Conservation (phyloP, 2,888 invertebrate species). For the Ophonus ardosiacus region DNA sequence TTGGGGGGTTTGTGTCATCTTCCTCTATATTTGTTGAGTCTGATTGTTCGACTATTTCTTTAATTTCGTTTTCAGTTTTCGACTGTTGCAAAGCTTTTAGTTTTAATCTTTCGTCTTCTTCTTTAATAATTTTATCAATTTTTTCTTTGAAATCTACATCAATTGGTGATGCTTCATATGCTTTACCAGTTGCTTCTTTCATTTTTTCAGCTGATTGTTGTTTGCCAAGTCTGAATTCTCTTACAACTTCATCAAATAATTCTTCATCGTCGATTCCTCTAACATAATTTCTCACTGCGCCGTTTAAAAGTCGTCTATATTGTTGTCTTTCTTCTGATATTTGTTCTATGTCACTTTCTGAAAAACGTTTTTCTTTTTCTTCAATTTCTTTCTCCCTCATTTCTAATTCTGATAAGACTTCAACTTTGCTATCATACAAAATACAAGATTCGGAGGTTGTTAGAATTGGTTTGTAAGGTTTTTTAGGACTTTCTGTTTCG, state of each 20-base stretch:
- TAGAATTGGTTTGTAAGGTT: constrained; percentile 12
- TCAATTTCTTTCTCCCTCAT: background rate
- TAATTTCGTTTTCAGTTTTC: background rate
- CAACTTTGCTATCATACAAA: background rate
- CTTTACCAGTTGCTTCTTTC: background rate
- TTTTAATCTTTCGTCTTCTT: background rate
- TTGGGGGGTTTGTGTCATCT: background rate
- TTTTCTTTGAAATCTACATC: background rate
- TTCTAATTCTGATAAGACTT: background rate
- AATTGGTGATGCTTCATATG: background rate
- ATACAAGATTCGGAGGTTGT: background rate
- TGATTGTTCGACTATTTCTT: background rate
- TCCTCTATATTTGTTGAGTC: background rate
- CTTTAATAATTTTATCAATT: background rate
- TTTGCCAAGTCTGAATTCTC: background rate
- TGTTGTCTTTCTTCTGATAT: constrained; percentile 20
- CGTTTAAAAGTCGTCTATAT: background rate
- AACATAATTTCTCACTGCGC: background rate
- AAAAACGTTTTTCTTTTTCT: background rate
- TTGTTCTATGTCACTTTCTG: constrained; percentile 10
- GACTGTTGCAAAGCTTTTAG: constrained; percentile 7
- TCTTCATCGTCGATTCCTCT: constrained; percentile 10
- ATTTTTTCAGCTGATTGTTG: background rate
- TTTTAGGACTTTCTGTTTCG: background rate
- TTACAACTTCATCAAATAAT: background rate